Percentiles rank a stretch among this genome's conserved stretches.
phyloP scores from a whole-genome alignment of 2,113 vertebrate genomes.

The Brevimyrus niger region DNA sequence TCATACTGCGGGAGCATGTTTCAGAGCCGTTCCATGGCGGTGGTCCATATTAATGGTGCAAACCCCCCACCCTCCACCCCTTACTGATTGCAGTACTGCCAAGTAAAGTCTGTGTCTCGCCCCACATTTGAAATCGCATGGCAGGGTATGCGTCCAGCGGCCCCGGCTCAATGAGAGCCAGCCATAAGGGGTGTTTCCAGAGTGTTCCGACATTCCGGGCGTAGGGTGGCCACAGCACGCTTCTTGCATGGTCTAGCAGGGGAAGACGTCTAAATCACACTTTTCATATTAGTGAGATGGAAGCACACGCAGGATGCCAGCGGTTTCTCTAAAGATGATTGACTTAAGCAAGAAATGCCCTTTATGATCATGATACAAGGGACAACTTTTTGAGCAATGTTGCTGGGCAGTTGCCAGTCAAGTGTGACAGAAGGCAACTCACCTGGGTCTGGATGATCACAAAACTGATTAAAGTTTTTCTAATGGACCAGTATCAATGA shows the following conservation, averaged over 20 bases:
- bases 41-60: not conserved
- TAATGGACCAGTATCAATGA: not conserved
- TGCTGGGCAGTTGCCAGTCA: not conserved
- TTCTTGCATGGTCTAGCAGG: not conserved
- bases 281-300: conserved; percentile 13
- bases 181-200: conserved; percentile 50
- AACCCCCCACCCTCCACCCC: not conserved
- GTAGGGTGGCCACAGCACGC: not conserved
- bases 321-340: not conserved
- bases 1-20: conserved; percentile 27
- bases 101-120: not conserved
- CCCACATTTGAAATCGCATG: conserved; percentile 13
- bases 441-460: no score
- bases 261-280: conserved; percentile 7
- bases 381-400: not conserved
- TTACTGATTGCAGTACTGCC: not conserved
- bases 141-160: conserved; percentile 5
- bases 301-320: not conserved
- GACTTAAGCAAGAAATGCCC: no score
- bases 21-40: not conserved
- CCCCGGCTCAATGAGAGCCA: conserved; percentile 23
- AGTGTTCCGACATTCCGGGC: conserved; percentile 48
- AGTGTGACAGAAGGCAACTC: no score
- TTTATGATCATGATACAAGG: not conserved
- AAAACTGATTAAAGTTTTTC: no score